Conservation (phyloP, 1,140 invertebrate genomes). For the Scaptodrosophila lebanonensis region DNA sequence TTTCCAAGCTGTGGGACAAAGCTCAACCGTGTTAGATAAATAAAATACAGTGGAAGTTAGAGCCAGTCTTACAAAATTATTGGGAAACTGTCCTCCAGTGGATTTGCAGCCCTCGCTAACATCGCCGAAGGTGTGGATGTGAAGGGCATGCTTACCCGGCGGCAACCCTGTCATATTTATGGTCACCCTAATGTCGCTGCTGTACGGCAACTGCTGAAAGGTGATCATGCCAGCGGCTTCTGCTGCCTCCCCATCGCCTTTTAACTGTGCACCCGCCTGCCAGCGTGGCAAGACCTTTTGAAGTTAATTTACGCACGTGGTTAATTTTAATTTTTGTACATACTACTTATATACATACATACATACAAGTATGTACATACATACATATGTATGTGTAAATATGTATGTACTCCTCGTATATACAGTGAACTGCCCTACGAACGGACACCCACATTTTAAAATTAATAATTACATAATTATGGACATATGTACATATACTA, state of each 20-base stretch:
- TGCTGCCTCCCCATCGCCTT: slow-evolving; percentile 49
- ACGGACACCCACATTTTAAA: too few species aligned
- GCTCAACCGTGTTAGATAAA: background rate
- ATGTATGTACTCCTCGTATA: too few species aligned
- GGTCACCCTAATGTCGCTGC: slow-evolving; percentile 78
- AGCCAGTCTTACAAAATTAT: slow-evolving; percentile 76
- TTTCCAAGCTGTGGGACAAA: slow-evolving; percentile 56
- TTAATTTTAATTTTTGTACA: too few species aligned
- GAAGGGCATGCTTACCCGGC: slow-evolving; percentile 84
- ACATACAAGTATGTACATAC: too few species aligned
- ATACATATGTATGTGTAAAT: too few species aligned
- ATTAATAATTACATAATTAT: too few species aligned
- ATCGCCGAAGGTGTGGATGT: slow-evolving; percentile 86
- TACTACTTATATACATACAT: too few species aligned
- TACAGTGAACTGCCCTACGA: too few species aligned
- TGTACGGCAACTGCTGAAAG: slow-evolving; percentile 67
- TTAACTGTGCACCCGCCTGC: slow-evolving; percentile 56
- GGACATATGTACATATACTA: too few species aligned
- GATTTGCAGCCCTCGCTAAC: slow-evolving; percentile 80
- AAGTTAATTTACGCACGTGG: background rate
- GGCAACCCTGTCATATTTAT: slow-evolving; percentile 81
- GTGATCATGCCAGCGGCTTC: slow-evolving; percentile 53
- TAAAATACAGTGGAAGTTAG: background rate
- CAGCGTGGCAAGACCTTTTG: slow-evolving; percentile 47
- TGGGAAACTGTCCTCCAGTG: slow-evolving; percentile 78